Percentiles rank a stretch among this genome's conserved stretches.
Evolutionary conservation across 2,888 invertebrate species (phyloP).

Genomic region (Cheiracanthium punctorium): DNA sequence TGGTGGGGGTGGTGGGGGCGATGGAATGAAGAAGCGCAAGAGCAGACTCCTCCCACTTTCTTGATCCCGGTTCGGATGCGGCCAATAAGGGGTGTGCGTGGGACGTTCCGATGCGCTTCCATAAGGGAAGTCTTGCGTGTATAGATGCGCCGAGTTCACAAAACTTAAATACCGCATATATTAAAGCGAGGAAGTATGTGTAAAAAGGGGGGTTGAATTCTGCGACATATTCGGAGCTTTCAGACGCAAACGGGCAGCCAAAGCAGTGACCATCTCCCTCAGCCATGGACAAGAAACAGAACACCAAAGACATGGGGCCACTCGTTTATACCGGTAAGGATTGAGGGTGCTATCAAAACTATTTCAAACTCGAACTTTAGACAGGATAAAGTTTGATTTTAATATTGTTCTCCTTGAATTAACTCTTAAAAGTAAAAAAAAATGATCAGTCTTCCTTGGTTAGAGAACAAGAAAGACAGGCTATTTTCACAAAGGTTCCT

Average conservation of each 20-base stretch:
- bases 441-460: not conserved
- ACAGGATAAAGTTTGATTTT: not conserved
- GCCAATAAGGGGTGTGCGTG: conserved; percentile 42
- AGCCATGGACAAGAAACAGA: conserved; percentile 60
- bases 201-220: conserved; percentile 27
- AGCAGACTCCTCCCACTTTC: conserved; percentile 35
- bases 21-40: conserved; percentile 60
- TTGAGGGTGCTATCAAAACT: not conserved
- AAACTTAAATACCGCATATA: conserved; percentile 66
- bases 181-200: conserved; percentile 30
- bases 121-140: conserved; percentile 31
- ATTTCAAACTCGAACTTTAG: not conserved
- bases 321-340: conserved; percentile 56
- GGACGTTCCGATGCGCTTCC: conserved; percentile 37
- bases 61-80: not conserved
- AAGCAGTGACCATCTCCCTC: conserved; percentile 21
- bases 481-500: too few species aligned
- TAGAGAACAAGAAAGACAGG: too few species aligned
- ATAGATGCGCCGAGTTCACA: conserved; percentile 39
- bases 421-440: not conserved
- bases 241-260: conserved; percentile 34
- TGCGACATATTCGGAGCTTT: conserved; percentile 55
- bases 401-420: not conserved
- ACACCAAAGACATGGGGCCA: conserved; percentile 50
- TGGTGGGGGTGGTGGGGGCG: conserved; percentile 35